These are phyloP conservation scores for Merodon equestris DNA, from an alignment of 2,888 invertebrate species.

Conservation along the genomic window DNA sequence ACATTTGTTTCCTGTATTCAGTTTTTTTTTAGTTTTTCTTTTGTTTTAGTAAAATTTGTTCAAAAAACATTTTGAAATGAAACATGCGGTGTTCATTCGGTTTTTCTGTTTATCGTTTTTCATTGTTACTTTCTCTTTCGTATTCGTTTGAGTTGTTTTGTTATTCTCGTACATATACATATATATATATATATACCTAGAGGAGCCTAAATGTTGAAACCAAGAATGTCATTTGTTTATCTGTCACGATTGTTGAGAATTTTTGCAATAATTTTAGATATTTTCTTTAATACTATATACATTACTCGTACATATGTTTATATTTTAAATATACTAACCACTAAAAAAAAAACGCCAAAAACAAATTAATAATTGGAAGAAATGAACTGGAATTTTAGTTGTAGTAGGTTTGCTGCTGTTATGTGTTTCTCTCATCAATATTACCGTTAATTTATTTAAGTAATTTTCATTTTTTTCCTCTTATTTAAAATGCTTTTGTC, in stretches of 20 bases:
- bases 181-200: too few relatives aligned
- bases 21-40: slow-evolving; percentile 42
- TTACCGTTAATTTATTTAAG: slow-evolving; percentile 19
- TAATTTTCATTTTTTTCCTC: slow-evolving; percentile 18
- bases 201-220: slow-evolving; percentile 71
- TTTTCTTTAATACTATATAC: slow-evolving; percentile 34
- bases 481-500: slow-evolving; percentile 50
- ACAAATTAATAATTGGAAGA: slow-evolving; percentile 1
- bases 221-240: slow-evolving; percentile 69
- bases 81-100: slow-evolving; percentile 43
- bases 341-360: slow-evolving; percentile 44
- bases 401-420: slow-evolving; percentile 67
- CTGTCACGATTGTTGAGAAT: slow-evolving; percentile 67
- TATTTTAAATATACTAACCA: slow-evolving; percentile 54
- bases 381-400: slow-evolving; percentile 61
- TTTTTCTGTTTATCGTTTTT: slow-evolving; percentile 4
- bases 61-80: slow-evolving; percentile 12
- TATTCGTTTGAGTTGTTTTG: slow-evolving; percentile 41
- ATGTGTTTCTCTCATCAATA: slow-evolving; percentile 58
- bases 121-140: slow-evolving; percentile 29
- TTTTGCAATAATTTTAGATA: slow-evolving; percentile 60
- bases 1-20: too few relatives aligned
- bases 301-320: slow-evolving; percentile 15
- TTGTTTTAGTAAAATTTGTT: slow-evolving; percentile 10
- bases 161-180: slow-evolving; percentile 48